Base-by-base conservation (phyloP, 2,113 vertebrate species). In the Opisthocomus hoazin region DNA sequence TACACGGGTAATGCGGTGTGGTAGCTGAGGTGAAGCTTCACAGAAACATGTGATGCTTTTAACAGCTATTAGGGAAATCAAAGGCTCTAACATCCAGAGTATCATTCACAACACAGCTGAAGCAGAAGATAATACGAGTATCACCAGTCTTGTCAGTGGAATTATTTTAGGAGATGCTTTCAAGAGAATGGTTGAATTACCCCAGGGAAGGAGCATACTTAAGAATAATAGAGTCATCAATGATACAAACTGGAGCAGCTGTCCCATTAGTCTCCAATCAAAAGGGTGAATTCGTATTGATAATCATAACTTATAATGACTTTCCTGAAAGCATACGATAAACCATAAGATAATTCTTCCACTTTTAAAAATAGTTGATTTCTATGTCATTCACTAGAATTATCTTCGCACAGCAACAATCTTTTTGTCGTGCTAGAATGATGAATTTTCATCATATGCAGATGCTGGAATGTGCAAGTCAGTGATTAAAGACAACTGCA, bases 91-190 rank as follows among this genome's bases (percentile, higher is more conserved):
- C 30, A 68, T 58, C 27, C 9, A 57, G 20, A 39, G 8, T 69
- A 92, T 53, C 9, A 46, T 75, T 94, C 84, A 65, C 69, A 87
- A 68, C 53, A 82, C 29, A 95, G 39, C 80, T 89, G 77, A 93
- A 94, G 60, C 24, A 81, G 53, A 90, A 77, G 30, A 87, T 81
- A 74, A 79, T 73, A 11, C 10, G 23, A 90, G 36, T 69, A 68
- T 81, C 84, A 75, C 53, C 69, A 91, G 0, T 73, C 48, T 89
- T 85, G 57, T 68, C 77, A 94, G 54, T 84, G 36, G 54, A 61
- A 83, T 94, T 86, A 82, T 87, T 96, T 95, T 70, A 88, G 83
- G 56, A 88, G 41, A 48, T 80, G 43, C 19, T 92, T 90, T 69
- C 77, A 87, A 71, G 32, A 65, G 48, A 84, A 92, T 69, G 45